phyloP scores from a whole-genome alignment of 2,888 invertebrate species.

The Epistrophella euchroma region DNA sequence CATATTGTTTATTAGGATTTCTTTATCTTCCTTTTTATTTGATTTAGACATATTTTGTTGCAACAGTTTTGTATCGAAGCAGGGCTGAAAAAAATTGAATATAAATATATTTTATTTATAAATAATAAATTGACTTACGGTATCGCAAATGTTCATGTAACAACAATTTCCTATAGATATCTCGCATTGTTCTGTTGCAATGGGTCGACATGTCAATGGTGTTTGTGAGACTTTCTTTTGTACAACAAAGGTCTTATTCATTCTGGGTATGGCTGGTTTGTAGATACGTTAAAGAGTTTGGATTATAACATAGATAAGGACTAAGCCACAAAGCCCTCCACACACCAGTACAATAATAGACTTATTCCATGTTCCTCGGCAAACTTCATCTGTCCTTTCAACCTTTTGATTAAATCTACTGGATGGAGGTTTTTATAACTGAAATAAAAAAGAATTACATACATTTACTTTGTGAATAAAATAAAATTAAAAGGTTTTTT shows the following conservation, averaged over 20 bases:
- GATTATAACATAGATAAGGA: conserved; percentile 80
- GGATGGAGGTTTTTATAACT: conserved; percentile 33
- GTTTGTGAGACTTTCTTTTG: conserved; percentile 89
- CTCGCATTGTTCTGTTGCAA: conserved; percentile 89
- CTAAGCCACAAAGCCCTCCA: conserved; percentile 79
- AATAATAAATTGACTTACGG: conserved; percentile 86
- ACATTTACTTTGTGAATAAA: neutral
- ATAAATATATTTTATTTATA: neutral
- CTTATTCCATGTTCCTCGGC: conserved; percentile 78
- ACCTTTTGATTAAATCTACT: conserved; percentile 14
- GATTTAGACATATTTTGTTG: conserved; percentile 81
- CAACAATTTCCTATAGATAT: conserved; percentile 96
- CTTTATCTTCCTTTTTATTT: conserved; percentile 89
- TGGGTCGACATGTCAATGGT: conserved; percentile 90
- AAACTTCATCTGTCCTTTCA: conserved; percentile 62
- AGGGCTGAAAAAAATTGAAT: conserved; percentile 87
- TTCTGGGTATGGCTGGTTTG: conserved; percentile 85
- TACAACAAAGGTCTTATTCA: conserved; percentile 92
- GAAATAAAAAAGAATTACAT: neutral
- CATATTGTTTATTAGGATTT: conserved; percentile 90
- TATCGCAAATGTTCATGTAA: conserved; percentile 97
- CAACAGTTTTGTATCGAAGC: conserved; percentile 89
- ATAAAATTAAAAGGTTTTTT: too few relatives aligned
- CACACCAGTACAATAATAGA: conserved; percentile 78
- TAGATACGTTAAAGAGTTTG: conserved; percentile 81